A percentile compares a stretch with the other conserved stretches of the same genome.
phyloP scores from a whole-genome alignment of 1,140 invertebrate species.

The Latrodectus geometricus region DNA sequence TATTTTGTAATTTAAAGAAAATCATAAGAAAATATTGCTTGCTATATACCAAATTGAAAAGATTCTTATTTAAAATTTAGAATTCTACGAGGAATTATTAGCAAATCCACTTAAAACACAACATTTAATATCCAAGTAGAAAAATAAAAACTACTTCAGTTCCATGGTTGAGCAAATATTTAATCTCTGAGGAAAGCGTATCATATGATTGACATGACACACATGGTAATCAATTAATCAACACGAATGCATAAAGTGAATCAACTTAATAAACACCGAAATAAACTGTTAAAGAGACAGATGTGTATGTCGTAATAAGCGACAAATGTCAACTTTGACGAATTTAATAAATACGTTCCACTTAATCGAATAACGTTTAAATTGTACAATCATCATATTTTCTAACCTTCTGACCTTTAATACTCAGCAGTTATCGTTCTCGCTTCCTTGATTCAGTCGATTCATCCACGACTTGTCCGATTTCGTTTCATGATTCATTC shows the following conservation, averaged over 20 bases:
- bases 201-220: too few relatives aligned
- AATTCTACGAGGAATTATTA: too few relatives aligned
- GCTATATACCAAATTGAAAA: too few relatives aligned
- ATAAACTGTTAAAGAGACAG: not conserved
- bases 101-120: too few relatives aligned
- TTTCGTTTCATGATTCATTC: slow-evolving; percentile 41
- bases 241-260: not conserved
- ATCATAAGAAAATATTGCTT: too few relatives aligned
- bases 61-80: too few relatives aligned
- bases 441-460: not conserved
- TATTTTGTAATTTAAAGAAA: too few relatives aligned
- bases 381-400: not conserved
- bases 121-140: too few relatives aligned
- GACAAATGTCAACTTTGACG: not conserved
- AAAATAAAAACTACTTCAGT: too few relatives aligned
- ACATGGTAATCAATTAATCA: too few relatives aligned
- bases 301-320: not conserved
- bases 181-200: too few relatives aligned
- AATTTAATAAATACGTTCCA: not conserved
- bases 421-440: slow-evolving; percentile 2
- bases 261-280: not conserved
- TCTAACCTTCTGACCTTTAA: slow-evolving; percentile 1
- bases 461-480: not conserved
- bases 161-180: too few relatives aligned
- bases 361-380: not conserved